These are phyloP conservation scores for Ridgeia piscesae DNA, from an alignment of 1,140 invertebrate species.

Conservation along the genomic window DNA sequence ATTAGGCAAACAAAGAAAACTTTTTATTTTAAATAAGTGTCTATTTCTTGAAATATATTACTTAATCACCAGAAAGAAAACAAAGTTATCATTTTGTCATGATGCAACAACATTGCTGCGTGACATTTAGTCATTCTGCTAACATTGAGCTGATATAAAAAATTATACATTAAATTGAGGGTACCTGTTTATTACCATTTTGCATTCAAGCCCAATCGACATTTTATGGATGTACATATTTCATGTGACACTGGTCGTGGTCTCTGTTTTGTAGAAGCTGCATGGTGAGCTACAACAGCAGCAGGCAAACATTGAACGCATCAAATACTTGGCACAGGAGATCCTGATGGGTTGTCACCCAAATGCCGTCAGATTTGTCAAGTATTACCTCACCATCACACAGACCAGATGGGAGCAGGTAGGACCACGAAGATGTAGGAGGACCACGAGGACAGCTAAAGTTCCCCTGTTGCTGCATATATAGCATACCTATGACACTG, in stretches of 20 bases:
- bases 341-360: conserved; percentile 91
- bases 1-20: too few species aligned
- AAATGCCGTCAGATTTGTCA: conserved; percentile 90
- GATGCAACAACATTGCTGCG: too few species aligned
- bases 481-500: background rate
- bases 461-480: background rate
- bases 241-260: background rate
- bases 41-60: too few species aligned
- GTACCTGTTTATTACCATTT: background rate
- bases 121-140: too few species aligned
- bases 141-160: too few species aligned
- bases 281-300: conserved; percentile 80
- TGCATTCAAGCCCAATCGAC: background rate
- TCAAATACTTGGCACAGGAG: conserved; percentile 80
- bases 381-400: conserved; percentile 98
- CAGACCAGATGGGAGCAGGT: conserved; percentile 81
- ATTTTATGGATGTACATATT: background rate
- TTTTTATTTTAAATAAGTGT: too few species aligned
- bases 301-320: conserved; percentile 84
- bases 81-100: too few species aligned
- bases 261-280: conserved; percentile 63
- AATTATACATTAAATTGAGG: background rate
- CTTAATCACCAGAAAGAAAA: too few species aligned
- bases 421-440: too few species aligned
- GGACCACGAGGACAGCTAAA: background rate